phyloP scores from a whole-genome alignment of 2,113 vertebrate genomes.

The Cygnus buccinator region DNA sequence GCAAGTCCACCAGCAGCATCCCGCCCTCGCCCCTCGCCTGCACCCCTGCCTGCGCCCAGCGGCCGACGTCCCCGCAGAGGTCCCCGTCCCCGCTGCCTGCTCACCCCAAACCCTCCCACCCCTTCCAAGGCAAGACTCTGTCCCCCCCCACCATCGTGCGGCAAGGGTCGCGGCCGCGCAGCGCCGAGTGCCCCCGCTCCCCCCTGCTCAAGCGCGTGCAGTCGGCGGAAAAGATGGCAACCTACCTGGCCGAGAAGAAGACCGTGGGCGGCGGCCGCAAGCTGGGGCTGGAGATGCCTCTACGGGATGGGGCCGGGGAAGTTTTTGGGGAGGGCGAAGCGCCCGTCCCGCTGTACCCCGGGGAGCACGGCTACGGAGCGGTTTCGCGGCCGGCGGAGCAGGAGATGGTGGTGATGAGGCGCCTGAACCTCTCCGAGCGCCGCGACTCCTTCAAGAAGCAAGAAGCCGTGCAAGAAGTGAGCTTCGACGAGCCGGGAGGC shows the following conservation, averaged over 20 bases:
- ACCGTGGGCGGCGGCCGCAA: constrained; percentile 65
- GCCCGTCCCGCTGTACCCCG: background rate
- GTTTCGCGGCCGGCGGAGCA: constrained; percentile 69
- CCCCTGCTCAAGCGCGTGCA: constrained; percentile 92
- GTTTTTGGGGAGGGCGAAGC: constrained; percentile 49
- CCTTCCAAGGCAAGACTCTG: constrained; percentile 85
- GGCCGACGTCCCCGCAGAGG: constrained; percentile 88
- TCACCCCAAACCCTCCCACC: constrained; percentile 82
- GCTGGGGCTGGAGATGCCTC: constrained; percentile 81
- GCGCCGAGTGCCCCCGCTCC: constrained; percentile 84
- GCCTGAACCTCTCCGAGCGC: constrained; percentile 92
- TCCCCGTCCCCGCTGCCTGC: constrained; percentile 86
- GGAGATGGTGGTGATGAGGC: constrained; percentile 93
- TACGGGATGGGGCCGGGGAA: constrained; percentile 68
- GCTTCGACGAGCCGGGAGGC: constrained; percentile 87
- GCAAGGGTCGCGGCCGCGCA: constrained; percentile 84
- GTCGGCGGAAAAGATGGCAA: constrained; percentile 88
- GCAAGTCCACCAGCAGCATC: constrained; percentile 98
- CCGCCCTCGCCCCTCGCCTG: constrained; percentile 94
- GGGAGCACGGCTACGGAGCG: constrained; percentile 73
- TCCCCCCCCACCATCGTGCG: constrained; percentile 88
- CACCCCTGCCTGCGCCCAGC: constrained; percentile 80
- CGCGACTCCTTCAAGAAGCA: constrained; percentile 98
- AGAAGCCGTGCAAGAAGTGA: constrained; percentile 96
- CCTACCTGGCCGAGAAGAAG: constrained; percentile 79